A percentile compares a stretch with the other conserved stretches of the same genome.
phyloP scores from a whole-genome alignment of 2,797 vertebrate species.

The Hafferia zeledoni region DNA sequence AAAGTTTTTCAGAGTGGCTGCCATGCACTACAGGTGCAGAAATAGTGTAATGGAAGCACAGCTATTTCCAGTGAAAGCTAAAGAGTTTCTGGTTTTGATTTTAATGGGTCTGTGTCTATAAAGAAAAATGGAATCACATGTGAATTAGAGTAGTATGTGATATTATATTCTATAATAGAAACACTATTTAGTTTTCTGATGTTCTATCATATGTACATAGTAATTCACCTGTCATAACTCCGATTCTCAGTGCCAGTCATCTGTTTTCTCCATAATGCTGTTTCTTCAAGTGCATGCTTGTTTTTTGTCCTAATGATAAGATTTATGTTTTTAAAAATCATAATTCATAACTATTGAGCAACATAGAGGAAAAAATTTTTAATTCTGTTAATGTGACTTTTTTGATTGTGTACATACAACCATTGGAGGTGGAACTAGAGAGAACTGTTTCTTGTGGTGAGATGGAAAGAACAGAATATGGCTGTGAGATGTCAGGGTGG shows the following conservation, averaged over 20 bases:
- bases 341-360: neutral
- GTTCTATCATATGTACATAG: neutral
- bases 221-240: neutral
- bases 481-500: neutral
- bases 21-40: neutral
- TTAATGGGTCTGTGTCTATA: neutral
- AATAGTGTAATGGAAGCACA: neutral
- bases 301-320: neutral
- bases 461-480: neutral
- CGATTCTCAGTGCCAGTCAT: neutral
- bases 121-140: neutral
- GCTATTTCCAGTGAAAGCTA: neutral
- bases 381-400: neutral
- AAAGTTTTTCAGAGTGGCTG: neutral
- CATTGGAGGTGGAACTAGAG: neutral
- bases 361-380: neutral
- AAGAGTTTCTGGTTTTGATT: neutral
- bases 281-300: neutral
- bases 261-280: neutral
- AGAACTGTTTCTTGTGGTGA: neutral
- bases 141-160: neutral
- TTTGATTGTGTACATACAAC: neutral
- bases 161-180: neutral
- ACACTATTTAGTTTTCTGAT: neutral
- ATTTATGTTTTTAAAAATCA: neutral